Conservation (phyloP, 2,113 vertebrate genomes). For the Hemibagrus wyckioides region DNA sequence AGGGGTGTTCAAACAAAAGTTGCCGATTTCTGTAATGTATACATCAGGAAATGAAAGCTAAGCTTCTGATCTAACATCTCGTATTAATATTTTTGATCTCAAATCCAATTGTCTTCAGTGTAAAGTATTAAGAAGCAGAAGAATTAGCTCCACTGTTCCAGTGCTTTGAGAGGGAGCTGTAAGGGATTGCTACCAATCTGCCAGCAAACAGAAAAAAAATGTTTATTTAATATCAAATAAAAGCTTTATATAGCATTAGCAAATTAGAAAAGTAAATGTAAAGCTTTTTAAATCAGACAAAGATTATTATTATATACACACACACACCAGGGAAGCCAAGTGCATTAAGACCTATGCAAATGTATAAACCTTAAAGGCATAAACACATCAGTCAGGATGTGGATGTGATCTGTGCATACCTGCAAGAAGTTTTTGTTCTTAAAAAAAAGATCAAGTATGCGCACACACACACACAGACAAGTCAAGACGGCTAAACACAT, state of each 20-base stretch:
- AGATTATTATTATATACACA: not conserved
- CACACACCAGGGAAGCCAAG: not conserved
- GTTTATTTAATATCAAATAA: not conserved
- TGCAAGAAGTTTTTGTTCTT: too few relatives aligned
- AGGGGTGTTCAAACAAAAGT: too few relatives aligned
- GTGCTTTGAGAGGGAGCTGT: not conserved
- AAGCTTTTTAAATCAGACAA: not conserved
- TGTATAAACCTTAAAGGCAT: not conserved
- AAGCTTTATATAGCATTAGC: not conserved
- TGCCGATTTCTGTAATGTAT: too few relatives aligned
- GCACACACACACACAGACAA: not conserved
- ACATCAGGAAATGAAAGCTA: not conserved
- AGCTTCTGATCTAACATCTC: not conserved
- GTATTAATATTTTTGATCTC: not conserved
- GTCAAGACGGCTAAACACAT: slow-evolving; percentile 42
- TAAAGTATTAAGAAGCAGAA: not conserved
- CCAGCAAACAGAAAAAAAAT: not conserved
- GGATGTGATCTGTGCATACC: not conserved
- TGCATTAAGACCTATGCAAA: not conserved
- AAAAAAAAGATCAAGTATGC: too few relatives aligned
- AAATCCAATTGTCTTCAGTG: not conserved
- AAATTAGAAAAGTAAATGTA: not conserved
- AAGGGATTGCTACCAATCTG: not conserved
- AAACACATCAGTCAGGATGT: not conserved
- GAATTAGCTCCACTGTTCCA: not conserved